A percentile compares a stretch with the other conserved stretches of the same genome.
Evolutionary conservation across 2,113 vertebrate species (phyloP).

Genomic region (Spermophilus dauricus): DNA sequence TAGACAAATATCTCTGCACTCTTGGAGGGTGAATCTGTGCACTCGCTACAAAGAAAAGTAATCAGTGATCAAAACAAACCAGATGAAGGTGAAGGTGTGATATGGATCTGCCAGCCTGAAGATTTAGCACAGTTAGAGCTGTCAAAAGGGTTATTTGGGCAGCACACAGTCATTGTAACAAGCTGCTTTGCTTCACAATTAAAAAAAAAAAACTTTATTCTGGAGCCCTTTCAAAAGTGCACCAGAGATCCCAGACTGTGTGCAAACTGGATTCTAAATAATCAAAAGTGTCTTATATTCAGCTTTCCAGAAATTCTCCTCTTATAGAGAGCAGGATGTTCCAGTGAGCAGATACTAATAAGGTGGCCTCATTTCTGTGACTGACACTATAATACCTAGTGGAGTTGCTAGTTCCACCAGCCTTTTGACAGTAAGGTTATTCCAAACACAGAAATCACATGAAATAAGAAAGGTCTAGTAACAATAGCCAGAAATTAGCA

Average conservation of each 20-base stretch:
- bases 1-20: too few relatives aligned
- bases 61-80: neutral
- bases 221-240: neutral
- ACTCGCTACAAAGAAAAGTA: neutral
- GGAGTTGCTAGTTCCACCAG: neutral
- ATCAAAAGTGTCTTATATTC: neutral
- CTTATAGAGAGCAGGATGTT: neutral
- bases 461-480: neutral
- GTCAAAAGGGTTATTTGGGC: neutral
- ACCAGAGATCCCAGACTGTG: rapidly evolving
- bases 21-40: neutral
- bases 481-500: neutral
- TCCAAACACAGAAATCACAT: neutral
- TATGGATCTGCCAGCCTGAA: rapidly evolving
- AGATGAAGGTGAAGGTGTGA: rapidly evolving
- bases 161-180: neutral
- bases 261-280: neutral
- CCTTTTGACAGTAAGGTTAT: neutral
- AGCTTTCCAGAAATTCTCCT: neutral
- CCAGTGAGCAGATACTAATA: neutral
- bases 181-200: neutral
- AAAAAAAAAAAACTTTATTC: neutral
- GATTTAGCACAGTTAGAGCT: neutral
- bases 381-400: neutral
- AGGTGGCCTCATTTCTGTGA: slow-evolving; percentile 51